Evolutionary conservation across 2,888 invertebrate genomes (phyloP), one percentile per base, ranked within the genome.

Genomic region (Drosophila limbata): DNA sequence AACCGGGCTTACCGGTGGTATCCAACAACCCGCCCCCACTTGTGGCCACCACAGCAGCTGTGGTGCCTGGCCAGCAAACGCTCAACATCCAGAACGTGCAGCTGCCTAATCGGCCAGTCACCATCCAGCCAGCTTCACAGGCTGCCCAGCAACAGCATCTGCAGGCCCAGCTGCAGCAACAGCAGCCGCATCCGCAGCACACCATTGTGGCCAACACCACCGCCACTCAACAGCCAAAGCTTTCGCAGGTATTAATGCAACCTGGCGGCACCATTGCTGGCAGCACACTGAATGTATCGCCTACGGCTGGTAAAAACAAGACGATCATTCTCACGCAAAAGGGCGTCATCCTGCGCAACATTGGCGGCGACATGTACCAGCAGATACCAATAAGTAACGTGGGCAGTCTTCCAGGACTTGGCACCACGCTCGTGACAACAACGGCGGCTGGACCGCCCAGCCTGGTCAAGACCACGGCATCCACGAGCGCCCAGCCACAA

Each of bases 361-460:
- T 93, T 60, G 92, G 93, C 2, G 91, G 92, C 3, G 92, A 92
- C 59, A 91, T 93, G 84, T 93, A 92, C 73, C 93, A 92, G 60
- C 92, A 92, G 73, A 93, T 93, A 69, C 92, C 92, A 10, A 91
- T 93, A n/a, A 91, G 92, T 44, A 92, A 92, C 75, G 91, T 92
- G 31, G 85, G 91, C 25, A 88, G 90, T 4, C 62, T 93, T 67
- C 88, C 91, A 50, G 86, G 89, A 33, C 79, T 92, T 9, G 80
- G 89, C 44, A 64, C 91, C 3, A 92, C 92, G 50, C 84, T 92
- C 3, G 89, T 92, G 87, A 91, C 92, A 33, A 88, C 89, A 33
- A 89, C 91, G 71, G 89, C 92, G 76, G 91, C 91, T 44, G 92
- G 92, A 31, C 91, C 92, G 73, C 92, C 92, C 5, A 83, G 91